Percentiles rank a stretch among this genome's conserved stretches.
phyloP scores from a whole-genome alignment of 2,797 vertebrate genomes.

The Heteromormyrus szaboi region DNA sequence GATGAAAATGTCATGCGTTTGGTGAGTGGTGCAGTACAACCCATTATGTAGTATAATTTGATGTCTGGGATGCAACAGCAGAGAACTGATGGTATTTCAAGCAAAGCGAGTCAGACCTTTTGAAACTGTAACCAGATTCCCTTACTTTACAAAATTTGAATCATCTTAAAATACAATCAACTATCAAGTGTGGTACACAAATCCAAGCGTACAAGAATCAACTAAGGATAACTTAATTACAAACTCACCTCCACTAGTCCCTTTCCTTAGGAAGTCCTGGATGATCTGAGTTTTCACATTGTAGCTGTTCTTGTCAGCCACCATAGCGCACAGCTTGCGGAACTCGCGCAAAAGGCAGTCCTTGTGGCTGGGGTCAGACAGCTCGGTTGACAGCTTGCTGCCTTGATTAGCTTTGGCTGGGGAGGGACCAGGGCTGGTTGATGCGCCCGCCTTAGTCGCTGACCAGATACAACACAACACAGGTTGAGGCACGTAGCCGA shows the following conservation, averaged over 20 bases:
- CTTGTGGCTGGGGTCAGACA: conserved; percentile 81
- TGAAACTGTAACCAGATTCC: not conserved
- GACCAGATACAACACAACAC: conserved; percentile 3
- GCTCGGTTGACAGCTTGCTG: conserved; percentile 65
- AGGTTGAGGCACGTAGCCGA: not conserved
- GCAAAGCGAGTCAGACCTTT: not conserved
- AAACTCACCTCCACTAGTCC: conserved; percentile 74
- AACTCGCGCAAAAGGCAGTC: conserved; percentile 89
- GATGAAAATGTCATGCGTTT: not conserved
- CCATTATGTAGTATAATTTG: not conserved
- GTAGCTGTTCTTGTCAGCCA: conserved; percentile 88
- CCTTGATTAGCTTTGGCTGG: conserved; percentile 42
- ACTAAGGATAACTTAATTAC: not conserved
- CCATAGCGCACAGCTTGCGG: conserved; percentile 83
- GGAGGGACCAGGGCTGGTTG: conserved; percentile 48
- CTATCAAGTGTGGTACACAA: not conserved
- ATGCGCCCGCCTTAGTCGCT: conserved; percentile 62
- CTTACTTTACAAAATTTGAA: not conserved
- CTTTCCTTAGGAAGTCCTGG: conserved; percentile 84
- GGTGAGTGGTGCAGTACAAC: not conserved
- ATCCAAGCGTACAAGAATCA: not conserved
- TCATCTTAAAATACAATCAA: not conserved
- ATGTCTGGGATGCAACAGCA: not conserved
- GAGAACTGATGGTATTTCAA: not conserved
- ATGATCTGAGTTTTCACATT: conserved; percentile 93